These are phyloP conservation scores for Fragum whitleyi DNA, from an alignment of 2,888 invertebrate species.

Conservation along the genomic window DNA sequence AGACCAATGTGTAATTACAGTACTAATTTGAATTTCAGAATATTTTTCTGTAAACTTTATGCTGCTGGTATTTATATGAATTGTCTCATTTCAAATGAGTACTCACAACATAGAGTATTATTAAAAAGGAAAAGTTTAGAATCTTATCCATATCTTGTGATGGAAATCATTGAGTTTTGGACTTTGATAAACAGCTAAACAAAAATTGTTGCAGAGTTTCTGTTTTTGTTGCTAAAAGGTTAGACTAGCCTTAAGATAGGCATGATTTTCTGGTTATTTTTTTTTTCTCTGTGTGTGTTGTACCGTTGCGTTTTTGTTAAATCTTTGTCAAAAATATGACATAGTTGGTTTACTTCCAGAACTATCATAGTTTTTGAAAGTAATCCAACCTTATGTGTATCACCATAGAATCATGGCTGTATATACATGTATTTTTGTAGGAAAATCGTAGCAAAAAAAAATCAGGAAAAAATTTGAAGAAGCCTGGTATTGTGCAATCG, in stretches of 20 bases:
- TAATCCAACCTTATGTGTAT: conserved; percentile 12
- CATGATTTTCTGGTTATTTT: not conserved
- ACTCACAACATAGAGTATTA: too few relatives aligned
- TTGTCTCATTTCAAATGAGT: too few relatives aligned
- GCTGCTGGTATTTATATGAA: too few relatives aligned
- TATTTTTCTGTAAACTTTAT: too few relatives aligned
- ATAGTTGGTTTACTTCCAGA: not conserved
- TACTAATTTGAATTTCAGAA: too few relatives aligned
- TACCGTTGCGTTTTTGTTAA: not conserved
- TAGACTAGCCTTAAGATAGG: not conserved
- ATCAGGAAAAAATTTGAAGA: conserved; percentile 27
- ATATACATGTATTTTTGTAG: conserved; percentile 65
- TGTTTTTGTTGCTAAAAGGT: not conserved
- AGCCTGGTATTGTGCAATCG: conserved; percentile 27
- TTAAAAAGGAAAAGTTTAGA: too few relatives aligned
- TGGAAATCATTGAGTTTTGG: too few relatives aligned
- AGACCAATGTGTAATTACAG: too few relatives aligned
- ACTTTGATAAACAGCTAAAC: too few relatives aligned
- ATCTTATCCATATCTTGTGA: too few relatives aligned
- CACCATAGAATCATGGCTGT: conserved; percentile 41
- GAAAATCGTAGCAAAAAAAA: conserved; percentile 39
- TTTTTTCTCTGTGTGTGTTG: not conserved
- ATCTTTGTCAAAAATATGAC: not conserved
- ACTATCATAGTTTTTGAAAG: not conserved
- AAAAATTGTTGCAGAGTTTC: too few relatives aligned